These are phyloP conservation scores for Eumacrocentrus americanus DNA, from an alignment of 2,888 invertebrate species.

Conservation along the genomic window DNA sequence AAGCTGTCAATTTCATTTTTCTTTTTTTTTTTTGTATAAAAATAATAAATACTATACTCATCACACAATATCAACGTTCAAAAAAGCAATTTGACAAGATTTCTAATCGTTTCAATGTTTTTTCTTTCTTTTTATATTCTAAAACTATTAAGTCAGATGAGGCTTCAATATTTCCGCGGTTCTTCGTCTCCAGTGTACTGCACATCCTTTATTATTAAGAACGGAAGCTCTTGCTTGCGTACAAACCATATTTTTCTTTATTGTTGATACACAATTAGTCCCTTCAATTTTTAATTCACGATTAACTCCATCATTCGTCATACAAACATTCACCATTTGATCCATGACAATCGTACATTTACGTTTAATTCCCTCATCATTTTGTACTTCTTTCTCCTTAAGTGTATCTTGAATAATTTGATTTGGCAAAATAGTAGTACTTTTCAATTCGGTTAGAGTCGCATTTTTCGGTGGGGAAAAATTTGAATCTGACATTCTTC, in stretches of 20 bases:
- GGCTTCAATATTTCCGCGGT: slow-evolving; percentile 40
- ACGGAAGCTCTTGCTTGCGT: background rate
- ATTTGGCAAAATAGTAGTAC: background rate
- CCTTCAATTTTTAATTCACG: slow-evolving; percentile 25
- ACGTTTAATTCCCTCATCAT: background rate
- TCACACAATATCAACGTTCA: background rate
- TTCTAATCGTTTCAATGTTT: no score
- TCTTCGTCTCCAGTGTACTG: slow-evolving; percentile 44
- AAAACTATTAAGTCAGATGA: background rate
- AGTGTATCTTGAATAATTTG: background rate
- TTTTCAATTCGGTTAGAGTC: slow-evolving; percentile 18
- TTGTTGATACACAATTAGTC: slow-evolving; percentile 41
- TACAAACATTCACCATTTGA: background rate
- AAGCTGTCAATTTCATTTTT: background rate
- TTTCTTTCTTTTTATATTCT: no score
- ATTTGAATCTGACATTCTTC: slow-evolving; percentile 11
- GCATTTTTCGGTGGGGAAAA: slow-evolving; percentile 20
- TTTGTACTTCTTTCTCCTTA: background rate
- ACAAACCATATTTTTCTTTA: slow-evolving; percentile 34
- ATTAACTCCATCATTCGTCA: background rate
- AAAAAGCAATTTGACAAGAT: background rate
- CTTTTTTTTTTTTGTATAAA: background rate
- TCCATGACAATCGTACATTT: slow-evolving; percentile 14
- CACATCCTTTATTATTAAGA: slow-evolving; percentile 2
- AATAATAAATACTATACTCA: background rate